Percentiles rank a stretch among this genome's conserved stretches.
Conservation (phyloP, 2,888 invertebrate species). For the Andrena dorsata region DNA sequence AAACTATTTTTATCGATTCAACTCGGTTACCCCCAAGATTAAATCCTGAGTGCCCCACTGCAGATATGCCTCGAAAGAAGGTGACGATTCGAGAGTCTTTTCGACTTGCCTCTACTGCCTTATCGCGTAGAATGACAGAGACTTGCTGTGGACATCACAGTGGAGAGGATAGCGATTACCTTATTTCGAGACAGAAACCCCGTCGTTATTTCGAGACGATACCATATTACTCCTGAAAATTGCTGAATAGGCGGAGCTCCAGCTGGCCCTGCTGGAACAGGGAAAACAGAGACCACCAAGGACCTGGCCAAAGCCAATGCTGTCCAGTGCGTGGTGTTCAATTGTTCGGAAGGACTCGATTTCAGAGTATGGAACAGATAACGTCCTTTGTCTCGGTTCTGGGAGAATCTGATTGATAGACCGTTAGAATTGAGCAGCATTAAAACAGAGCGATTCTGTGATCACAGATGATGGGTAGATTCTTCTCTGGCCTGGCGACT, state of each 20-base stretch:
- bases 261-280: slow-evolving; percentile 95
- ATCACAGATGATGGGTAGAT: slow-evolving; percentile 94
- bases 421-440: not conserved
- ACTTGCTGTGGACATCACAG: no score
- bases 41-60: no score
- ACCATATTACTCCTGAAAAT: not conserved
- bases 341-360: slow-evolving; percentile 93
- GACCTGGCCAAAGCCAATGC: slow-evolving; percentile 95
- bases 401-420: not conserved
- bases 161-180: no score
- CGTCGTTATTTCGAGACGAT: no score
- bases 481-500: slow-evolving; percentile 95
- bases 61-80: no score
- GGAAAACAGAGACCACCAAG: slow-evolving; percentile 96
- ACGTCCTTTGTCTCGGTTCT: not conserved
- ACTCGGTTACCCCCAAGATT: no score
- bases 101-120: no score
- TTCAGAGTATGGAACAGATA: slow-evolving; percentile 84
- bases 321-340: slow-evolving; percentile 96
- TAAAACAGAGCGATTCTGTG: not conserved
- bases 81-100: no score
- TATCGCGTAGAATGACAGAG: no score
- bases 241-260: slow-evolving; percentile 91
- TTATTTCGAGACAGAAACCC: no score
- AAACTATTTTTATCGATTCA: no score